Conservation (phyloP, 2,113 vertebrate genomes). For the Ophthalmolycus amberensis region DNA sequence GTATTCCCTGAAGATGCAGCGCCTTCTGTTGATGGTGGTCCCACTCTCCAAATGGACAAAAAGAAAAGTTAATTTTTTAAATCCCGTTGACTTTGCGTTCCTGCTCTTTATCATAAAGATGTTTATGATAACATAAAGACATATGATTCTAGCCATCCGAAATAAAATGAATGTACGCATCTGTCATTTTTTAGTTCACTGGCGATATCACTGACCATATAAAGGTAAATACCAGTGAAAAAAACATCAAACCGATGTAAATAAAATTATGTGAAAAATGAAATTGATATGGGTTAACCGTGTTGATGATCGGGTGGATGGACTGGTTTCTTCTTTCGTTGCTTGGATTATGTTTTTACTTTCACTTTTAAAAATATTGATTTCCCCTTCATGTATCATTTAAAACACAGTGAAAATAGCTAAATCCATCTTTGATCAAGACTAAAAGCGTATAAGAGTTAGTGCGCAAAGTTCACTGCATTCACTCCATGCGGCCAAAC, state of each 20-base stretch:
- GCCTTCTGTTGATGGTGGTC: neutral
- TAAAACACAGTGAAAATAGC: neutral
- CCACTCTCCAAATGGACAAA: neutral
- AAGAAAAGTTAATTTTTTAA: neutral
- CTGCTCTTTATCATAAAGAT: neutral
- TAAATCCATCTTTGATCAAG: neutral
- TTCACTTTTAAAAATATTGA: neutral
- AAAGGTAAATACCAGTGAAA: neutral
- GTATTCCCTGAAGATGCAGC: constrained; percentile 22
- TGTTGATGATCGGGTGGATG: neutral
- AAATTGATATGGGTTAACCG: neutral
- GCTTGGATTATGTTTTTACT: neutral
- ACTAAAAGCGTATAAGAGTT: neutral
- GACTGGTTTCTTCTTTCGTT: neutral
- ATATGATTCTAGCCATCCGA: neutral
- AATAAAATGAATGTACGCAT: neutral
- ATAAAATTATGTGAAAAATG: neutral
- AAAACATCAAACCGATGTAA: neutral
- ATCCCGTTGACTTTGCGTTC: neutral
- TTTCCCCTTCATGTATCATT: neutral
- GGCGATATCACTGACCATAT: neutral
- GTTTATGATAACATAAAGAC: neutral
- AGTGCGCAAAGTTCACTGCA: neutral
- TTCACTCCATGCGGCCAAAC: neutral
- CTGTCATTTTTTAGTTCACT: neutral